These are phyloP conservation scores for Stegodyphus mimosarum DNA, from an alignment of 1,140 invertebrate genomes.

Conservation along the genomic window DNA sequence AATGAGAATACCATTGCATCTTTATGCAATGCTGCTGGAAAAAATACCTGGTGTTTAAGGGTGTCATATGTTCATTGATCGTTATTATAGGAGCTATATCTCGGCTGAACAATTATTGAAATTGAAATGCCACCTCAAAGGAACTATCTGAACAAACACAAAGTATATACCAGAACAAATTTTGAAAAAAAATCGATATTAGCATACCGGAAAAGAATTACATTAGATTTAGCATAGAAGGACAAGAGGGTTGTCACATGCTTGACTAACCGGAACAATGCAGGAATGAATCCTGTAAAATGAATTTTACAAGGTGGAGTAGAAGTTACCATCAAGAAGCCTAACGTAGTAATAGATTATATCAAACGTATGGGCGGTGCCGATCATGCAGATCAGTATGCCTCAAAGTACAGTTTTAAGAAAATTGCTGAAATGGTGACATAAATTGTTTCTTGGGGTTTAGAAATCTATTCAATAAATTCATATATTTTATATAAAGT, in stretches of 20 bases:
- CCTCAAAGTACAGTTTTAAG: background rate
- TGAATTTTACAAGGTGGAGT: background rate
- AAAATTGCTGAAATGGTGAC: background rate
- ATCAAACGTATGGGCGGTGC: background rate
- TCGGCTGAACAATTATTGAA: too few species aligned
- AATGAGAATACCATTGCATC: background rate
- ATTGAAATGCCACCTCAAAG: background rate
- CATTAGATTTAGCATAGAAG: background rate
- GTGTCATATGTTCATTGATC: too few species aligned
- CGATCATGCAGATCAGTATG: background rate
- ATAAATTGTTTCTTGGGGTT: background rate
- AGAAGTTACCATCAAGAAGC: background rate
- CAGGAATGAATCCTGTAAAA: background rate
- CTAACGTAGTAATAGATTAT: background rate
- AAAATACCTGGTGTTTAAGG: slow-evolving; percentile 4
- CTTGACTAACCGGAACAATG: background rate
- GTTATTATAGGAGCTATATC: too few species aligned
- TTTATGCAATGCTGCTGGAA: slow-evolving; percentile 2
- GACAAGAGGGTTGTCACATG: background rate
- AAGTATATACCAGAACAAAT: slow-evolving; percentile 3
- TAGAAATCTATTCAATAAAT: too few species aligned
- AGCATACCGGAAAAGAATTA: slow-evolving; percentile 10
- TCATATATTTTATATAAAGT: too few species aligned
- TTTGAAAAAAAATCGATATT: background rate
- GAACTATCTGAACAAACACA: background rate